Base-by-base conservation (phyloP, 1,140 invertebrate genomes). In the Archivesica marissinica region DNA sequence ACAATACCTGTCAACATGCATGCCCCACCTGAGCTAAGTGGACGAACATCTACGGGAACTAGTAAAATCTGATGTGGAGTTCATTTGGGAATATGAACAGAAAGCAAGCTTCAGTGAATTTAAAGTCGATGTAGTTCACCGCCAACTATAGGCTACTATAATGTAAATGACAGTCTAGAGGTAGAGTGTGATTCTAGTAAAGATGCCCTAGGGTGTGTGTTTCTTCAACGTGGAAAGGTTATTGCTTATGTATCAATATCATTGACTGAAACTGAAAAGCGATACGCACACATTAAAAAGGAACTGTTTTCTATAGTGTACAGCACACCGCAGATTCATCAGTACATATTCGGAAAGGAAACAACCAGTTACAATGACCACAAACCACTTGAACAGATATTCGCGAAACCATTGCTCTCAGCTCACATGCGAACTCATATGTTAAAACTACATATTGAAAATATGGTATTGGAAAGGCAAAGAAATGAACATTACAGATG, bases 241-340 rank as follows among this genome's bases (percentile, higher is more conserved):
- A 87, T 95, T 0, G 92, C 92, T 0, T 95, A 92, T 83, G 92
- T 93, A 9, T 95, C 94, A 3, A 77, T 93, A 20, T 87, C 92
- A 20, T 82, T 95, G n/a, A 94, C 92, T 15, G 39, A 35, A 41
- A 28, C 68, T 20, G 68, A 72, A 41, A 15, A 72, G 44, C 33
- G 30, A 17, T 72, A 72, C n/a, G 68, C 68, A 25, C 93, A 94
- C 88, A 92, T 95, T 0, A 93, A 95, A 76, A 92, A 93, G 76
- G 94, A 95, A 86, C 90, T 94, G 20, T 87, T 94, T 0, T 93
- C 94, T 3, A 94, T 72, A 1, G 84, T 91, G 7, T 91, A 90
- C 87, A 91, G 90, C n/a, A 68, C 64, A 35, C 83, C 92, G 30
- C 93, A 93, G 83, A 95, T 94, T 90, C 91, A 94, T 85, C 81